Conservation (phyloP, 2,797 vertebrate genomes). For the Sebastiscus tertius region DNA sequence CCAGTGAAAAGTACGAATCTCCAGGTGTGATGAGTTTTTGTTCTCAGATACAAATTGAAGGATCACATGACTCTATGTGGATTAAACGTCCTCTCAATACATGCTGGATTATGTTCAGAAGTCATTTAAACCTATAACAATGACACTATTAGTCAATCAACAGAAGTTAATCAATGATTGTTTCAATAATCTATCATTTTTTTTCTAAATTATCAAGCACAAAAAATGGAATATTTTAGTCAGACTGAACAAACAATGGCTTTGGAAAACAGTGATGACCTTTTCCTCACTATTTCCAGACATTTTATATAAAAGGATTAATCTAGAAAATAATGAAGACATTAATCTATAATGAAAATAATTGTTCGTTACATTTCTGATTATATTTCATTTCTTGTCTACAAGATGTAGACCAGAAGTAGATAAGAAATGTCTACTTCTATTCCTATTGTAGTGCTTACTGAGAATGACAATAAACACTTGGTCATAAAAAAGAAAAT, state of each 20-base stretch:
- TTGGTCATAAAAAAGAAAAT: no score
- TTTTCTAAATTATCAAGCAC: background rate
- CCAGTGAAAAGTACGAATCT: background rate
- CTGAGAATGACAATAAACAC: no score
- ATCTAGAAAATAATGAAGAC: accelerated
- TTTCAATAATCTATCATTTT: background rate
- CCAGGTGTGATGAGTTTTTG: background rate
- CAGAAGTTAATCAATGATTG: background rate
- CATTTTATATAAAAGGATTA: background rate
- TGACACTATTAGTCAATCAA: background rate
- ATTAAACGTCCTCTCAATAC: background rate
- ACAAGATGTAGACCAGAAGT: no score
- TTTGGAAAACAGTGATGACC: background rate
- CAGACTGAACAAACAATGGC: background rate
- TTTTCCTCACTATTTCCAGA: background rate
- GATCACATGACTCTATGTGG: background rate
- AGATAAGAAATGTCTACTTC: no score
- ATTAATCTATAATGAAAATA: background rate
- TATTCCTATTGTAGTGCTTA: no score
- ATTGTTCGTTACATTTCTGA: background rate
- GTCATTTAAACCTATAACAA: background rate
- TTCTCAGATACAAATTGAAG: background rate
- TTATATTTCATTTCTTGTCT: no score
- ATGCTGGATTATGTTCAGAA: background rate
- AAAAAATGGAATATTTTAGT: background rate